Base-by-base conservation (phyloP, 2,113 vertebrate species). In the Perca schrenkii region DNA sequence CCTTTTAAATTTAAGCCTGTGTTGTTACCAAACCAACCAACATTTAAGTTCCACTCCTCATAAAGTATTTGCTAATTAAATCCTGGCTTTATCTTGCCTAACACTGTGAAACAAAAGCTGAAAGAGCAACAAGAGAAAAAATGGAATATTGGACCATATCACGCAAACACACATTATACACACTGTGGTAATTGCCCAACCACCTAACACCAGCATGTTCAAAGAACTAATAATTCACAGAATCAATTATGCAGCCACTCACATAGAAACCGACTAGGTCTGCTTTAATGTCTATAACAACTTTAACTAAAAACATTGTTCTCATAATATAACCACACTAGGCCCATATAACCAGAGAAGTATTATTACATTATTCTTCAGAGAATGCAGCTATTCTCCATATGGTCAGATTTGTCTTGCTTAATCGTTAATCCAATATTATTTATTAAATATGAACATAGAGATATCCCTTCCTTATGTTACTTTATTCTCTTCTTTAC, bases 401-500 rank as follows among this genome's bases (percentile, higher is more conserved):
- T 21, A 13, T 31, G 4, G 16, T 50, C 62, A 54, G 2, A 50
- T 66, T 40, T 49, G 16, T 43, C 43, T 47, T 5, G 19, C 22
- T 46, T 63, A 10, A 81, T 61, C 14, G 6, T 64, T 60, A 22
- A 36, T 65, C 49, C 28, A 43, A 63, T 49, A 60, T 62, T n/a
- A 62, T 77, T 36, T 68, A 83, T 88, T 74, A 76, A 78, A 76
- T 25, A 61, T 79, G 25, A 66, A 79, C 8, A 50, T 0, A 16
- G 40, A 83, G 49, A 58, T 50, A 8, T 74, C 5, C 15, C n/a
- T 36, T 68, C 34, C 60, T 43, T 17, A 12, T 19, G 69, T 28
- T 69, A 21, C 49, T 79, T 61, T 63, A 31, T 73, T 61, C 31
- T 65, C 21, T 43, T 43, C 34, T 53, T 8, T 31, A 0, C n/a